Percentiles rank a stretch among this genome's conserved stretches.
Conservation (phyloP, 2,113 vertebrate genomes). For the Cyphomyrus discorhynchus region DNA sequence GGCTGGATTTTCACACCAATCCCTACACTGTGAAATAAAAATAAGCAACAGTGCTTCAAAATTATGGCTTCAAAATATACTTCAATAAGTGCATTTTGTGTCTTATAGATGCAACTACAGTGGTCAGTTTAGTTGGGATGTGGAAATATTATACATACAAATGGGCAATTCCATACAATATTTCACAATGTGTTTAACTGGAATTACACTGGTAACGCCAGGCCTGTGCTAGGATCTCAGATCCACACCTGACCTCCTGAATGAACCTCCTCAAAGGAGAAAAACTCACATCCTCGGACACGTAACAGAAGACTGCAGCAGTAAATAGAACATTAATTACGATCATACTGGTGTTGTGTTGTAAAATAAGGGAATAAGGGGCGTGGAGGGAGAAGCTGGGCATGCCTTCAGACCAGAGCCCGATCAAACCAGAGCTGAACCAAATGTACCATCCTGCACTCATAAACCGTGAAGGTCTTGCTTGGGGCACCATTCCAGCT, state of each 20-base stretch:
- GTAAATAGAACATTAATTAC: not conserved
- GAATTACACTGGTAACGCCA: not conserved
- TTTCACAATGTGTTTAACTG: not conserved
- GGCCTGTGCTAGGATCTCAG: not conserved
- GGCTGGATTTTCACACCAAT: constrained; percentile 50
- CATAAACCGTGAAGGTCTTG: constrained; percentile 24
- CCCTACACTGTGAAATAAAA: constrained; percentile 63
- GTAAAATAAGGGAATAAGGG: not conserved
- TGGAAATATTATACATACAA: not conserved
- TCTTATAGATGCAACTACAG: not conserved
- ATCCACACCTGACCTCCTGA: not conserved
- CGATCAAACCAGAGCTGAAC: constrained; percentile 27
- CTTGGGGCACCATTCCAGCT: constrained; percentile 23
- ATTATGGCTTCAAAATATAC: constrained; percentile 51
- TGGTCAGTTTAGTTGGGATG: not conserved
- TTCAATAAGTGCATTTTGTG: not conserved
- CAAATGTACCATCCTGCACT: constrained; percentile 28
- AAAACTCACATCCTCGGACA: not conserved
- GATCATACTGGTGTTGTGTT: not conserved
- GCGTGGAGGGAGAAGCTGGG: not conserved
- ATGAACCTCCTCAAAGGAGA: not conserved
- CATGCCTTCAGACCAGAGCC: constrained; percentile 25
- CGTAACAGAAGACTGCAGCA: not conserved
- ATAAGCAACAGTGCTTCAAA: constrained; percentile 51
- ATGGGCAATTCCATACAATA: not conserved